Evolutionary conservation across 2,888 invertebrate genomes (phyloP).

Genomic region (Ectemnius lituratus): DNA sequence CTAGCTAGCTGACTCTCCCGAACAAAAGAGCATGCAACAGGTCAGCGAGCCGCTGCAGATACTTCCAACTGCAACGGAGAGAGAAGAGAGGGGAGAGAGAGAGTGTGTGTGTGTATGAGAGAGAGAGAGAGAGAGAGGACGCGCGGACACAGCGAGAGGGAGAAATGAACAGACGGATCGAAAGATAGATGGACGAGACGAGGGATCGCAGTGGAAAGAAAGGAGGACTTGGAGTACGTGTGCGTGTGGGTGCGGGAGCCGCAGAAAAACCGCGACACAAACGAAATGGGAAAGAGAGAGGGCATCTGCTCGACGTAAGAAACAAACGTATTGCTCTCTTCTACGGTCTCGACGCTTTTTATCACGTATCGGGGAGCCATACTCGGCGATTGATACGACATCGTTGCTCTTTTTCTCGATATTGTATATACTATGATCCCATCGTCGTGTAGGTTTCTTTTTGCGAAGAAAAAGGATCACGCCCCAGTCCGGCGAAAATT

Average conservation of each 20-base stretch:
- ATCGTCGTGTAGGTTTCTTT: conserved; percentile 25
- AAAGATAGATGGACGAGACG: not conserved
- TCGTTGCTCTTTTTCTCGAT: conserved; percentile 3
- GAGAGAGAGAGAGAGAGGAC: conserved; percentile 9
- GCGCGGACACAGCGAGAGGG: conserved; percentile 2
- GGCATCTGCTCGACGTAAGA: conserved; percentile 47
- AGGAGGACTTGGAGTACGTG: too few species aligned
- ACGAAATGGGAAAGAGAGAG: conserved; percentile 7
- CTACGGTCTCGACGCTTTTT: conserved; percentile 48
- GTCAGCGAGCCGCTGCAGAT: conserved; percentile 64
- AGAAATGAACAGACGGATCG: conserved; percentile 1
- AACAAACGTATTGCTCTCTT: conserved; percentile 55
- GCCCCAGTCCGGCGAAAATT: conserved; percentile 34
- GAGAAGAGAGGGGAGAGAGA: conserved; percentile 6
- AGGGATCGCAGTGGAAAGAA: conserved; percentile 8
- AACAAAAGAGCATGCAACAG: conserved; percentile 73
- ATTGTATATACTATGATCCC: not conserved
- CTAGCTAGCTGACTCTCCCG: conserved; percentile 41
- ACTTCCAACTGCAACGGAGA: conserved; percentile 44
- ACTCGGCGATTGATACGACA: conserved; percentile 44
- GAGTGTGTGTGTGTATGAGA: too few species aligned
- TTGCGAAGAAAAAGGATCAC: conserved; percentile 29
- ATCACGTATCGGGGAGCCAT: conserved; percentile 35
- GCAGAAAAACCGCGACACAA: conserved; percentile 1
- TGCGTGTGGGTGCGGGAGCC: conserved; percentile 9